Conservation (phyloP, 2,888 invertebrate genomes). For the Andrena trimmerana region DNA sequence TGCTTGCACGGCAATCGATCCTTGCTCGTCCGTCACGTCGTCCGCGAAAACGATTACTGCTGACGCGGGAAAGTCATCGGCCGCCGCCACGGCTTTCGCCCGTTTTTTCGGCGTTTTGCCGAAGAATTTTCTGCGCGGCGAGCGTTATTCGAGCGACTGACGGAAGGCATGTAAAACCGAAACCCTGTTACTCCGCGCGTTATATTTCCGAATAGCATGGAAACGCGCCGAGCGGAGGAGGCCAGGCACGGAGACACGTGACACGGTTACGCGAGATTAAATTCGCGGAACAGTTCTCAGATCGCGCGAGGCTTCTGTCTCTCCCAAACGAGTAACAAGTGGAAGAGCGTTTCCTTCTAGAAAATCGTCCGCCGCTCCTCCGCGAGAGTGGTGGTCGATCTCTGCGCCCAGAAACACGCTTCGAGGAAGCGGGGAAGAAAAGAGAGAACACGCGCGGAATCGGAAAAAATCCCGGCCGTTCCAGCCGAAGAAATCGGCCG, state of each 20-base stretch:
- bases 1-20: constrained; percentile 61
- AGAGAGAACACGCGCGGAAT: background rate
- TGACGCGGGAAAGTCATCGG: constrained; percentile 51
- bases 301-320: too few species aligned
- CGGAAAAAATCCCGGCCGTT: constrained; percentile 40
- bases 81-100: background rate
- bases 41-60: constrained; percentile 26
- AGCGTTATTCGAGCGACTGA: constrained; percentile 31
- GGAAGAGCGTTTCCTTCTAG: constrained; percentile 1
- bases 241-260: background rate
- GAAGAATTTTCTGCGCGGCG: constrained; percentile 12
- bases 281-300: too few species aligned
- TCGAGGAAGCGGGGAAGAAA: background rate
- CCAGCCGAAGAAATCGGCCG: constrained; percentile 57
- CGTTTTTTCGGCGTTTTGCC: constrained; percentile 11
- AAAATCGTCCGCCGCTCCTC: background rate
- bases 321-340: background rate
- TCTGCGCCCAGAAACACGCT: too few species aligned
- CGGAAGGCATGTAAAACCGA: background rate
- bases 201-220: background rate
- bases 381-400: background rate
- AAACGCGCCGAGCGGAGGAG: background rate
- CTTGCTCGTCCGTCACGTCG: constrained; percentile 40
- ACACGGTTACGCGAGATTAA: background rate
- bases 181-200: background rate